Base-by-base conservation (phyloP, 2,888 invertebrate species). In the Torymus tubicola region DNA sequence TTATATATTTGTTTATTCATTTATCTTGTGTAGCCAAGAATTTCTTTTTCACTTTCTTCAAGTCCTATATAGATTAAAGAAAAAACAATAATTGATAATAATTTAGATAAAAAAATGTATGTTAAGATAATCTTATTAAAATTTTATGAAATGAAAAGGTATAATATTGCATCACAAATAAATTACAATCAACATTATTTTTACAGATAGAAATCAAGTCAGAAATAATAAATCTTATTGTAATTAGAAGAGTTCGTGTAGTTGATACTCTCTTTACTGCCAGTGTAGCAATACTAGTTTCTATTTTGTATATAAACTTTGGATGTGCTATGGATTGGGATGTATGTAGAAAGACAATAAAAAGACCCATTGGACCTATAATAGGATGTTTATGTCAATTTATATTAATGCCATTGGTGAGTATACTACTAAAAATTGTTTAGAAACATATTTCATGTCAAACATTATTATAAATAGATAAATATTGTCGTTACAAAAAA, bases 231-330 rank as follows among this genome's bases (percentile, higher is more conserved):
- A 87, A 91, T 0, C 91, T 95, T 2, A 92, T 92, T 0, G 93
- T 96, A 2, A 90, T 93, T 77, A 91, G 95, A 0, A 92, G 93
- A 57, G 91, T 93, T 73, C 92, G 95, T 24, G 85, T 93, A 53
- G 94, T 97, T 60, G 96, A 97, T 90, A 93, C 91, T 13, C 90
- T 96, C 5, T 97, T 97, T 87, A 94, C 94, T 0, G 93, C 92
- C 61, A 95, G 96, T 80, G 96, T 97, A 5, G 95, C 95, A 2
- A 91, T 94, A 65, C 92, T 97, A 68, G 94, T 95, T 75, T 95
- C 96, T 0, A 91, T 97, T 69, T 94, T 97, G 85, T 97, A 96
- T 88, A 95, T 98, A 76, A 97, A 97, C 92, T 97, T 97, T 91
- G 97, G 98, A 0, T 97, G 97, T 88, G 96, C 97, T 0, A 92